Evolutionary conservation across 2,888 invertebrate genomes (phyloP).

Genomic region (Chrysolina haemoptera): DNA sequence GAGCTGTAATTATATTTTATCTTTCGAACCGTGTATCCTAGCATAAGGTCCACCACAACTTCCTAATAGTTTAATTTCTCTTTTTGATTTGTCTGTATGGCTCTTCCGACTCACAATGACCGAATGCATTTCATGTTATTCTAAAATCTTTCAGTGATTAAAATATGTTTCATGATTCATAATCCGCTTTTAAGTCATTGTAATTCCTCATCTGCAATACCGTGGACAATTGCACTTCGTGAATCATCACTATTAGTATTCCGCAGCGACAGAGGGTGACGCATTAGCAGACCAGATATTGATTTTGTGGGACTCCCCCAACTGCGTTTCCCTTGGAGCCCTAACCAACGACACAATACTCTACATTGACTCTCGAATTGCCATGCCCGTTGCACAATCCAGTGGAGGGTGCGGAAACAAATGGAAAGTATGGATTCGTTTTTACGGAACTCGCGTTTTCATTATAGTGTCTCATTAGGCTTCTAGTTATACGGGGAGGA

Average conservation of each 20-base stretch:
- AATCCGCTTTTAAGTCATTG: not conserved
- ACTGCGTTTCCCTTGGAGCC: constrained; percentile 53
- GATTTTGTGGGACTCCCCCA: constrained; percentile 61
- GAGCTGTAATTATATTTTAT: too few relatives aligned
- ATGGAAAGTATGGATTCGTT: constrained; percentile 17
- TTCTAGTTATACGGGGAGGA: not conserved
- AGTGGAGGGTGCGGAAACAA: constrained; percentile 2
- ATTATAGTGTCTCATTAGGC: not conserved
- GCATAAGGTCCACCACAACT: too few relatives aligned
- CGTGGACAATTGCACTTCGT: constrained; percentile 12
- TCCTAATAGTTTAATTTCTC: too few relatives aligned
- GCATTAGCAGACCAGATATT: constrained; percentile 63
- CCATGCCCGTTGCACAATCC: constrained; percentile 6
- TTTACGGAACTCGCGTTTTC: not conserved
- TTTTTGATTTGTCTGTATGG: too few relatives aligned
- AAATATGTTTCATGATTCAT: not conserved
- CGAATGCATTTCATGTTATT: too few relatives aligned
- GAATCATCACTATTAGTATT: constrained; percentile 34
- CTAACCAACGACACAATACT: constrained; percentile 67
- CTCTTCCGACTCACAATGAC: too few relatives aligned
- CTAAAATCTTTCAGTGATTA: too few relatives aligned
- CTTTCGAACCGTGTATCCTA: too few relatives aligned
- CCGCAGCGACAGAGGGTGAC: constrained; percentile 55
- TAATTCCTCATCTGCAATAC: not conserved
- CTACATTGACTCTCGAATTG: constrained; percentile 58